phyloP scores from a whole-genome alignment of 92 coral and sea anemone species.

The Bergia sp. region DNA sequence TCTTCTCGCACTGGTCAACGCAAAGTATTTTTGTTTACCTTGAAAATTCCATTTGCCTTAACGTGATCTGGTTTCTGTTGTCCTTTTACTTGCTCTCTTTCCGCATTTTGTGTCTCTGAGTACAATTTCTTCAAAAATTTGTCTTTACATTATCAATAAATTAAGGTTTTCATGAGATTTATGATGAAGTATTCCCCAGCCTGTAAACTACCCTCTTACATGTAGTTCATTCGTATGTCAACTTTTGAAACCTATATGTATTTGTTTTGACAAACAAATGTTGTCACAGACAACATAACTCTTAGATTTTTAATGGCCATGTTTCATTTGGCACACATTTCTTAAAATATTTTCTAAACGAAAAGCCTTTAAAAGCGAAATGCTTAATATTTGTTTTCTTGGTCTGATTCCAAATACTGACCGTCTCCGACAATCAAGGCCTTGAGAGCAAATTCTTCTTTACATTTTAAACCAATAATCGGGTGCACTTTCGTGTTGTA shows the following conservation, averaged over 20 bases:
- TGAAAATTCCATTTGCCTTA: not conserved
- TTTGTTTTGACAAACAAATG: not conserved
- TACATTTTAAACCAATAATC: no score
- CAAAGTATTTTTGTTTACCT: not conserved
- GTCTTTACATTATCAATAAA: not conserved
- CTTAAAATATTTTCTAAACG: not conserved
- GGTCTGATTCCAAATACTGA: no score
- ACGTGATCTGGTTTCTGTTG: not conserved
- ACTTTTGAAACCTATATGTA: not conserved
- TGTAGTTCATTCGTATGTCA: not conserved
- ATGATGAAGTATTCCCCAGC: not conserved
- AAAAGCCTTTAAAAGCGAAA: no score
- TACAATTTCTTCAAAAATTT: not conserved
- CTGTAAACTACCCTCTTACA: not conserved
- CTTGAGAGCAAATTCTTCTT: no score
- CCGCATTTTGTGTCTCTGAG: not conserved
- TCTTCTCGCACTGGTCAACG: not conserved
- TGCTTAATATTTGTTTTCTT: no score
- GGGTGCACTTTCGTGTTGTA: no score
- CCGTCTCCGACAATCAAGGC: no score
- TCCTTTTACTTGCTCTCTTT: not conserved
- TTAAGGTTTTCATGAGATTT: not conserved
- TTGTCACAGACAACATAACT: not conserved
- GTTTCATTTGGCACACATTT: not conserved
- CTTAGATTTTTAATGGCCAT: not conserved